Evolutionary conservation across 2,888 invertebrate species (phyloP).

Genomic region (Formica aserva): DNA sequence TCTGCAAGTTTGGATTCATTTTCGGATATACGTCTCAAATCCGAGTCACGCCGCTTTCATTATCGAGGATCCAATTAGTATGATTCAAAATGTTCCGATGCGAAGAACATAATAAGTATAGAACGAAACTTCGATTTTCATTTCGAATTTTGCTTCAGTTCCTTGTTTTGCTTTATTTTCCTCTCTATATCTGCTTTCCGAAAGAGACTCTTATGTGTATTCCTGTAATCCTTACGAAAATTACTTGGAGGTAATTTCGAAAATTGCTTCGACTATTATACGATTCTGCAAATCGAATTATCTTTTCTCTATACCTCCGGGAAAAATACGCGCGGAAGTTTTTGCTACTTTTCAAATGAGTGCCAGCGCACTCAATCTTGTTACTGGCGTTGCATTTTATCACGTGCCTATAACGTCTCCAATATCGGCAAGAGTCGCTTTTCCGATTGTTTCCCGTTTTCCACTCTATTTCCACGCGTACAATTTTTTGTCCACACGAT

Average conservation of each 20-base stretch:
- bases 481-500: slow-evolving; percentile 45
- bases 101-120: neutral
- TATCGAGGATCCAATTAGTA: slow-evolving; percentile 28
- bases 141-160: neutral
- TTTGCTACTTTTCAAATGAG: slow-evolving; percentile 47
- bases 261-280: slow-evolving; percentile 40
- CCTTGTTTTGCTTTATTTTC: neutral
- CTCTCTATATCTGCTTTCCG: neutral
- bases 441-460: slow-evolving; percentile 68
- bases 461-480: slow-evolving; percentile 59
- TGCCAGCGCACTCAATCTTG: slow-evolving; percentile 53
- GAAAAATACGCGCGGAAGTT: slow-evolving; percentile 26
- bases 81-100: neutral
- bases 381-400: slow-evolving; percentile 55
- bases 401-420: slow-evolving; percentile 54
- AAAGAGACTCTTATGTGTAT: neutral
- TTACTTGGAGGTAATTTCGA: slow-evolving; percentile 38
- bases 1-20: slow-evolving; percentile 9
- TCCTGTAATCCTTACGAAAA: slow-evolving; percentile 16
- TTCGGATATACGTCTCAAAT: slow-evolving; percentile 36
- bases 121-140: slow-evolving; percentile 40
- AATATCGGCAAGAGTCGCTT: slow-evolving; percentile 61
- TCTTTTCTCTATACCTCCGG: neutral
- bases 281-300: slow-evolving; percentile 38
- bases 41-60: slow-evolving; percentile 22